A percentile compares a stretch with the other conserved stretches of the same genome.
Evolutionary conservation across 2,888 invertebrate genomes (phyloP).

Genomic region (Oscheius sp.): DNA sequence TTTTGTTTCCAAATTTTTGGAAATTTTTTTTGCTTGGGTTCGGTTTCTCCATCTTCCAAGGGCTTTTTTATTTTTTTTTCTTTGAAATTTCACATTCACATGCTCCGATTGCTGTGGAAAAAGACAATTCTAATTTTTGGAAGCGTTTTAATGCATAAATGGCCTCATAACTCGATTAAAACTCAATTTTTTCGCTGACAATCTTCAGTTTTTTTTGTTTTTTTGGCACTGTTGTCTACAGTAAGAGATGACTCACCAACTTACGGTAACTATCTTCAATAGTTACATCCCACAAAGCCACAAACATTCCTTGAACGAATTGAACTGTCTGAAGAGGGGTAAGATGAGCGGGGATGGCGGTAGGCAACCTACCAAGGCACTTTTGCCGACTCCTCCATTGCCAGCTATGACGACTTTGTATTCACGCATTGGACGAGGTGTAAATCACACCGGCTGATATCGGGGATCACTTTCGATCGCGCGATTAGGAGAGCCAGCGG

Average conservation of each 20-base stretch:
- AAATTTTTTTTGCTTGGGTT: no score
- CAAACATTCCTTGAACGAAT: conserved; percentile 98
- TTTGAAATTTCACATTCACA: no score
- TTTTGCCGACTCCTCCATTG: conserved; percentile 98
- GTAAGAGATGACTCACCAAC: conserved; percentile 88
- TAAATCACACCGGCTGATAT: conserved; percentile 10
- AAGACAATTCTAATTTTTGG: no score
- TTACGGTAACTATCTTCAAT: conserved; percentile 99
- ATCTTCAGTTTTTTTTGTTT: no score
- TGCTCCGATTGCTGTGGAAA: no score
- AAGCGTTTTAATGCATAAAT: no score
- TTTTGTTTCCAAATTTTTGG: no score
- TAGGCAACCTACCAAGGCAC: conserved; percentile 80
- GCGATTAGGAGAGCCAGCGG: conserved; percentile 23
- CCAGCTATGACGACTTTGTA: conserved; percentile 99
- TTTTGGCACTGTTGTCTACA: no score
- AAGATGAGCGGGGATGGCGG: background rate
- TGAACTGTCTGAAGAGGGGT: conserved; percentile 82
- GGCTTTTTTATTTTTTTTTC: no score
- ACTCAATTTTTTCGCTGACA: no score
- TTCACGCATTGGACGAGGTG: conserved; percentile 85
- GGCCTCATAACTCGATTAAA: no score
- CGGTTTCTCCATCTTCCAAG: no score
- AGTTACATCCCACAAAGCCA: conserved; percentile 97
- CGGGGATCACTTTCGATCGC: conserved; percentile 9